phyloP scores from a whole-genome alignment of 2,888 invertebrate species.

The Clanis bilineata region DNA sequence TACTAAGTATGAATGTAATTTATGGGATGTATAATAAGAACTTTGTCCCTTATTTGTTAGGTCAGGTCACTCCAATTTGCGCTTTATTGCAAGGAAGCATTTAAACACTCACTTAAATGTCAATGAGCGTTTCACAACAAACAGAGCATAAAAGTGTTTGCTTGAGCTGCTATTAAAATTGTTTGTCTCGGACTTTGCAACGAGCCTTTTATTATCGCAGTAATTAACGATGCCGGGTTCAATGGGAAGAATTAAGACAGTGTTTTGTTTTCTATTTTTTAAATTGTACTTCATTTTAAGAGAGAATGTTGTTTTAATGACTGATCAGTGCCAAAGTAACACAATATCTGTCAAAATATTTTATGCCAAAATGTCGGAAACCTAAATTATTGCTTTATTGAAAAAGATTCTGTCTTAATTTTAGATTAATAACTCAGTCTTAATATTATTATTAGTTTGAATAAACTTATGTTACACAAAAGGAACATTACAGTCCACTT shows the following conservation, averaged over 20 bases:
- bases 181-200: background rate
- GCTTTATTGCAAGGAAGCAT: background rate
- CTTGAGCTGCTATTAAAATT: conserved; percentile 6
- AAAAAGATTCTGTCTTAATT: no score
- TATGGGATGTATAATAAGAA: background rate
- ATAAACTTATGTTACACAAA: no score
- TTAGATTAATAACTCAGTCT: no score
- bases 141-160: conserved; percentile 8
- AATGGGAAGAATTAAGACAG: background rate
- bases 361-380: no score
- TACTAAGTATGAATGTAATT: background rate
- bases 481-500: no score
- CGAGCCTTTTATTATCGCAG: background rate
- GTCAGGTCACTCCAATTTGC: background rate
- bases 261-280: background rate
- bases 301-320: background rate
- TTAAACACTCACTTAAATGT: conserved; percentile 5
- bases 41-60: background rate
- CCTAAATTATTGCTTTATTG: no score
- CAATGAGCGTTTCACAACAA: background rate
- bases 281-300: background rate
- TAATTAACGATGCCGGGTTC: background rate
- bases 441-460: no score
- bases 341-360: no score
- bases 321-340: no score